Evolutionary conservation across 1,140 invertebrate species (phyloP).

Genomic region (Drosophila pachea): DNA sequence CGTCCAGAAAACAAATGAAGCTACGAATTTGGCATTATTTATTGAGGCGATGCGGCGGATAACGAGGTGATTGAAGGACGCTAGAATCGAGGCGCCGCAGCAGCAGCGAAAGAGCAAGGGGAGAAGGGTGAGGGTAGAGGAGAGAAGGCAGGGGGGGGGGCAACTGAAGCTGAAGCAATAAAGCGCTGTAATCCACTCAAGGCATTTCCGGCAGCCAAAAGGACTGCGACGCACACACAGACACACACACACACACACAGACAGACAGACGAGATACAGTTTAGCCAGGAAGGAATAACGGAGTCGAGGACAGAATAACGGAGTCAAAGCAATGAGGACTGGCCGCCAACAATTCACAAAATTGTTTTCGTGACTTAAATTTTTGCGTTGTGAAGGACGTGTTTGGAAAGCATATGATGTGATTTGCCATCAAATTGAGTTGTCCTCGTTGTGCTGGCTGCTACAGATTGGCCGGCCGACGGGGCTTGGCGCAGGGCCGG

Average conservation of each 20-base stretch:
- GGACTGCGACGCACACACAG: slow-evolving; percentile 17
- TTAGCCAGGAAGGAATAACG: slow-evolving; percentile 4
- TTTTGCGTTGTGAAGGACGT: slow-evolving; percentile 73
- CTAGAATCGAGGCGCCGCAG: background rate
- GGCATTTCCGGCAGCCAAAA: slow-evolving; percentile 44
- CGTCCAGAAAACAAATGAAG: slow-evolving; percentile 28
- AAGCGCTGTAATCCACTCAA: slow-evolving; percentile 73
- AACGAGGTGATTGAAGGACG: slow-evolving; percentile 41
- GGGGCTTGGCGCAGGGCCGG: background rate
- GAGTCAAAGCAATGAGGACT: slow-evolving; percentile 36
- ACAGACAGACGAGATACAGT: slow-evolving; percentile 9
- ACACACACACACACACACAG: background rate
- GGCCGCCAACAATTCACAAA: slow-evolving; percentile 76
- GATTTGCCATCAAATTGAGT: slow-evolving; percentile 78
- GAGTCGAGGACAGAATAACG: background rate
- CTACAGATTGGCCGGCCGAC: slow-evolving; percentile 18
- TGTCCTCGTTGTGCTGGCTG: slow-evolving; percentile 41
- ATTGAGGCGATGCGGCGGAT: slow-evolving; percentile 38
- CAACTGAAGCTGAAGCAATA: slow-evolving; percentile 42
- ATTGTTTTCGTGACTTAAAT: slow-evolving; percentile 79
- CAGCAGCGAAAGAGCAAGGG: background rate
- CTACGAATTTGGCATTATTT: slow-evolving; percentile 47
- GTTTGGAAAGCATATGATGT: slow-evolving; percentile 79
- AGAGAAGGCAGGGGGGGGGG: background rate
- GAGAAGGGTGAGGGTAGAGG: too few relatives aligned